Evolutionary conservation across 2,113 vertebrate genomes (phyloP).

Genomic region (Zosterops lateralis): DNA sequence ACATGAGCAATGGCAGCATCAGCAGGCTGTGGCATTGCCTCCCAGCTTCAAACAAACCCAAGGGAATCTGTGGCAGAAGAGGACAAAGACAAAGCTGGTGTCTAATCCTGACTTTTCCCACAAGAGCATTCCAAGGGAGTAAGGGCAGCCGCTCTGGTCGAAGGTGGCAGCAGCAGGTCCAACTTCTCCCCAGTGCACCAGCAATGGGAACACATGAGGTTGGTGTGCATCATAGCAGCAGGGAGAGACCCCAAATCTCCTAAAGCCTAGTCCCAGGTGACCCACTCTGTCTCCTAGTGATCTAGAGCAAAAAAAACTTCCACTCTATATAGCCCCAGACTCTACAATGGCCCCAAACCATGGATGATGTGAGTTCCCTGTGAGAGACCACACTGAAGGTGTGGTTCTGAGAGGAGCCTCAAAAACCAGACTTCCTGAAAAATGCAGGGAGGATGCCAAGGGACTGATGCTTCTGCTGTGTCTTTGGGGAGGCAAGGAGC

Average conservation of each 20-base stretch:
- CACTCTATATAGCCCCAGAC: rapidly evolving
- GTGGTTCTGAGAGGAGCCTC: background rate
- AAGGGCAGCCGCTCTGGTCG: background rate
- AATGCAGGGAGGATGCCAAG: background rate
- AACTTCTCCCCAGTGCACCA: background rate
- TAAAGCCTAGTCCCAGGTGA: background rate
- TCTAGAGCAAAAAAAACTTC: background rate
- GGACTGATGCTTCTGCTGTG: rapidly evolving
- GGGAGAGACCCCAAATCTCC: background rate
- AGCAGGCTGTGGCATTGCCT: background rate
- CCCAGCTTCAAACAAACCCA: background rate
- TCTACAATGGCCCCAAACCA: background rate
- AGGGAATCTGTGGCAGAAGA: background rate
- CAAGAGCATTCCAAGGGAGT: rapidly evolving
- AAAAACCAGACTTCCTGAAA: background rate
- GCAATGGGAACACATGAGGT: rapidly evolving
- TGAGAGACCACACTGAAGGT: rapidly evolving
- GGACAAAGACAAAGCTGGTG: background rate
- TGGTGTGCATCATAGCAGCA: rapidly evolving
- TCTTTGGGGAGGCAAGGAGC: background rate
- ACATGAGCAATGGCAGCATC: background rate
- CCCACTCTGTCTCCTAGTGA: background rate
- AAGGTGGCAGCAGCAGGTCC: background rate
- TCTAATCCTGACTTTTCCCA: background rate
- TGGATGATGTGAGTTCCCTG: rapidly evolving